Percentiles rank a stretch among this genome's conserved stretches.
phyloP scores from a whole-genome alignment of 2,797 vertebrate genomes.

The Siniperca obscura region DNA sequence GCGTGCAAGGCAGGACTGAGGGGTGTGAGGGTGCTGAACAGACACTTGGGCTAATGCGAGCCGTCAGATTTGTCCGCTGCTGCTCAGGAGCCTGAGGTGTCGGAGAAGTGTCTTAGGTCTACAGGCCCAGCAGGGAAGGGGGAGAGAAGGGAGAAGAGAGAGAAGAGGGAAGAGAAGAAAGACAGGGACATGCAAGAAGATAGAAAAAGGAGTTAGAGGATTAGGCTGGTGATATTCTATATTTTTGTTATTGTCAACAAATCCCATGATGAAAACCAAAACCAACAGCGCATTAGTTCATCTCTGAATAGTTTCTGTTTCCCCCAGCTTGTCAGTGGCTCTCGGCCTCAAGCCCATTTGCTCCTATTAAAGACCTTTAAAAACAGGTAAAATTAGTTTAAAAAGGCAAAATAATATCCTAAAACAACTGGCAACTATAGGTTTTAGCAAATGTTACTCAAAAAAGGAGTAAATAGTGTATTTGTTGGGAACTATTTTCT shows the following conservation, averaged over 20 bases:
- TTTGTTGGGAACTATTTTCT: neutral
- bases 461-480: neutral
- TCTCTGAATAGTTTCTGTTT: neutral
- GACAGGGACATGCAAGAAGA: neutral
- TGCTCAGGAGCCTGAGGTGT: constrained; percentile 80
- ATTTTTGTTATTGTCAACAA: neutral
- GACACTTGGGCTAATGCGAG: constrained; percentile 87
- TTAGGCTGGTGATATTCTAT: neutral
- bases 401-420: neutral
- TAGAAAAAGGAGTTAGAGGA: neutral
- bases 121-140: constrained; percentile 38
- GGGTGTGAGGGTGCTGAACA: constrained; percentile 83
- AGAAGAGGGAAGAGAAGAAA: neutral
- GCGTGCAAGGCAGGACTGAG: constrained; percentile 76
- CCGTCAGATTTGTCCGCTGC: constrained; percentile 85
- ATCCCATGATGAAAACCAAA: constrained; percentile 1
- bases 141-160: neutral
- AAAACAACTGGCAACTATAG: neutral
- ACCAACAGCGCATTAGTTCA: neutral
- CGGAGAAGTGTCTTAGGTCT: constrained; percentile 77
- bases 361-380: neutral
- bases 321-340: neutral
- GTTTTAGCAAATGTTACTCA: constrained; percentile 7
- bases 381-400: neutral
- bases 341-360: neutral